phyloP scores from a whole-genome alignment of 2,888 invertebrate species.

The Drosophila aldrichi region DNA sequence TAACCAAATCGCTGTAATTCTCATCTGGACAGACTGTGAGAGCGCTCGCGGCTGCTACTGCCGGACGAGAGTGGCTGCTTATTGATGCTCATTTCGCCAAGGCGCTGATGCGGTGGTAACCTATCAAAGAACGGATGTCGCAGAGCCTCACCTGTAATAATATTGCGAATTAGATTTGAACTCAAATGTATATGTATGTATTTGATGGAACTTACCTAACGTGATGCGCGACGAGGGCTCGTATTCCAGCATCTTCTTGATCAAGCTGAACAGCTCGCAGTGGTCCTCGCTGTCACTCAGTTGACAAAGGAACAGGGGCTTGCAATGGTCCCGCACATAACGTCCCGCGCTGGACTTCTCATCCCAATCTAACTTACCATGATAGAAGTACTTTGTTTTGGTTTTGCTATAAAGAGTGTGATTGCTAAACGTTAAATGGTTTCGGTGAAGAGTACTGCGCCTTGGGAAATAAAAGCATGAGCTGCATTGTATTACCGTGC shows the following conservation, averaged over 20 bases:
- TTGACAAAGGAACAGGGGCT: conserved; percentile 97
- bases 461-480: conserved; percentile 78
- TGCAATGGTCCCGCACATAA: conserved; percentile 99
- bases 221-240: conserved; percentile 96
- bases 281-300: conserved; percentile 95
- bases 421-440: conserved; percentile 84
- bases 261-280: conserved; percentile 96
- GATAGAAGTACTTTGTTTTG: conserved; percentile 99
- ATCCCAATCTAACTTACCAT: conserved; percentile 99
- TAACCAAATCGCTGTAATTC: conserved; percentile 86
- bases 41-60: conserved; percentile 87
- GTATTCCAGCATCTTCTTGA: conserved; percentile 98
- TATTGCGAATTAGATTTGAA: background rate
- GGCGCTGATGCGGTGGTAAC: conserved; percentile 91
- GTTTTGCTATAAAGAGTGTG: conserved; percentile 90
- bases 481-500: conserved; percentile 88
- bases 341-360: conserved; percentile 98
- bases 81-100: conserved; percentile 86
- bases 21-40: conserved; percentile 86
- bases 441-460: conserved; percentile 82
- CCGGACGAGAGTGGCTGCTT: conserved; percentile 82
- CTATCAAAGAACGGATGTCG: conserved; percentile 97
- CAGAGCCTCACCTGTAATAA: conserved; percentile 90
- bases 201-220: conserved; percentile 86
- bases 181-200: background rate